Evolutionary conservation across 2,797 vertebrate genomes (phyloP), one percentile per base, ranked within the genome.

Genomic region (Natrix natrix): DNA sequence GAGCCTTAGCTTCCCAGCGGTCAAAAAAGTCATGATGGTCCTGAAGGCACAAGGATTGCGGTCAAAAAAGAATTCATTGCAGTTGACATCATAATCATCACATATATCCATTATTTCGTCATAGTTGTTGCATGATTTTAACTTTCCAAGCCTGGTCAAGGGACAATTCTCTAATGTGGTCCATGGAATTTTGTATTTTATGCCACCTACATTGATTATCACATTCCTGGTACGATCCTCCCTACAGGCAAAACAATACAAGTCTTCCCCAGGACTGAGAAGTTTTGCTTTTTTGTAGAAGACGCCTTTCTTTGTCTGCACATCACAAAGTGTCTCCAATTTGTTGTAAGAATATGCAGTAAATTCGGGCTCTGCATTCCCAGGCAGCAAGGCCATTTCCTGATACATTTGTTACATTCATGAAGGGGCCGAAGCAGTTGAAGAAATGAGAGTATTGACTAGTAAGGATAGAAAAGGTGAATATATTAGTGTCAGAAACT

Each of bases 31-130:
- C 96, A 99, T 98, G 16, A 99, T 99, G 1, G 98, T 99, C 92
- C 99, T 98, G 97, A 99, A 99, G 95, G 99, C 99, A 93, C 98
- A 98, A 26, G 99, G 99, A 94, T 98, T 99, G 74, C 99, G 98
- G 97, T 99, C 99, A 66, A 99, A 99, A 98, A 99, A 99, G 96
- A 98, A 99, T 97, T 99, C 99, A 16, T 99, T 99, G 96, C 98
- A 97, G 96, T 97, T 98, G 87, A 98, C 98, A 32, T 99, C 99
- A 14, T 99, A 99, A 97, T 99, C 99, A 26, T 99, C 99, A 8
- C 99, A 99, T 95, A 99, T 96, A 87, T 98, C 97, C 98, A 99
- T 98, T 97, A 99, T 98, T 97, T 99, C 99, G 16, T 98, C 98
- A 0, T 98, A 98, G 92, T 98, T 99, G 96, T 98, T 99, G 97